Evolutionary conservation across 1,140 invertebrate species (phyloP).

Genomic region (Geopemphigus sp.): DNA sequence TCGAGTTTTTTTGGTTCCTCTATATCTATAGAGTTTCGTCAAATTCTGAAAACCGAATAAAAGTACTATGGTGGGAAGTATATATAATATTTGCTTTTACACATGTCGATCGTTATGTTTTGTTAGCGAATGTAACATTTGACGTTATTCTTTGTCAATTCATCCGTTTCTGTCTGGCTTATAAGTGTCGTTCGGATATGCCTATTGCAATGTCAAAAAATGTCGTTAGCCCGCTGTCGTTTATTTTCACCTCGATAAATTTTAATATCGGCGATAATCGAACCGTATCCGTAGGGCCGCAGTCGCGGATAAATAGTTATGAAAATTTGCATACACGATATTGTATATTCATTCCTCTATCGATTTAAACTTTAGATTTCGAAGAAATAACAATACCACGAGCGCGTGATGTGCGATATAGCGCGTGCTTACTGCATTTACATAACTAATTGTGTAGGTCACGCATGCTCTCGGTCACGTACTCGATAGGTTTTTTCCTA

Average conservation of each 20-base stretch:
- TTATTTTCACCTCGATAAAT: not conserved
- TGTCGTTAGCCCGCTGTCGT: not conserved
- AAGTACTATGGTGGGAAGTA: not conserved
- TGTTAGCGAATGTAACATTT: not conserved
- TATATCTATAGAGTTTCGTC: not conserved
- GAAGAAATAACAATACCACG: constrained; percentile 5
- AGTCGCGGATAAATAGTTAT: not conserved
- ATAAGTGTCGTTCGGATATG: not conserved
- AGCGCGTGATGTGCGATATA: constrained; percentile 18
- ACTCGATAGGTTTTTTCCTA: constrained; percentile 17
- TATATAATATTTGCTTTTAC: constrained; percentile 1
- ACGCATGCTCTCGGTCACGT: constrained; percentile 44
- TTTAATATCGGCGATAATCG: not conserved
- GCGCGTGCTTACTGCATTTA: constrained; percentile 34
- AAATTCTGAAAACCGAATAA: constrained; percentile 28
- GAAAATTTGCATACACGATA: not conserved
- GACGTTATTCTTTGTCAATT: not conserved
- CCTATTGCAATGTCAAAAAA: not conserved
- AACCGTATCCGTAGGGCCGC: no score
- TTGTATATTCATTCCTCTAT: not conserved
- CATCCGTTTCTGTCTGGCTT: not conserved
- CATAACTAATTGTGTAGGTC: constrained; percentile 45
- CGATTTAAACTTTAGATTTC: constrained; percentile 16
- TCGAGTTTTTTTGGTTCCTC: constrained; percentile 2
- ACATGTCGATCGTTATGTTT: not conserved